Evolutionary conservation across 1,140 invertebrate species (phyloP).

Genomic region (Drosophila littoralis): DNA sequence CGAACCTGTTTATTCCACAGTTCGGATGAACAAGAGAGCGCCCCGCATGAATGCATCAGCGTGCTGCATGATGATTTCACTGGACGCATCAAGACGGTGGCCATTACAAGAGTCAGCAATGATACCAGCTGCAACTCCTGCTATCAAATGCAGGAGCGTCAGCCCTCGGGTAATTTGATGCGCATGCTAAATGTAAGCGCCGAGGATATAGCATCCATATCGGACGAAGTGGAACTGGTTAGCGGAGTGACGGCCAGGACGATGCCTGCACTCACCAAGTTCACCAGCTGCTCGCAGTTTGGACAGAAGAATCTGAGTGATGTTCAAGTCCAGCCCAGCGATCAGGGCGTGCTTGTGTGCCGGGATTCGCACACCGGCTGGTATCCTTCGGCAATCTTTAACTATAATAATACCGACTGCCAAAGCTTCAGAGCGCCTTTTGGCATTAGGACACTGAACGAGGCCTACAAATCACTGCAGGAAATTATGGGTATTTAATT

Average conservation of each 20-base stretch:
- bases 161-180: slow-evolving; percentile 60
- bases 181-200: slow-evolving; percentile 63
- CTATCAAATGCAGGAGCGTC: slow-evolving; percentile 67
- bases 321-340: slow-evolving; percentile 44
- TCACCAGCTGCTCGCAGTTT: slow-evolving; percentile 76
- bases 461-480: slow-evolving; percentile 63
- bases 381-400: slow-evolving; percentile 73
- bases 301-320: slow-evolving; percentile 54
- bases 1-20: slow-evolving; percentile 2
- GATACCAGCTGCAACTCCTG: slow-evolving; percentile 54
- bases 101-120: slow-evolving; percentile 35
- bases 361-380: slow-evolving; percentile 64
- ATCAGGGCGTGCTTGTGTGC: slow-evolving; percentile 81
- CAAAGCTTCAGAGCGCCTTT: slow-evolving; percentile 71
- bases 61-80: slow-evolving; percentile 71
- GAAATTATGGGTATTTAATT: slow-evolving; percentile 60
- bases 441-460: slow-evolving; percentile 58
- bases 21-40: slow-evolving; percentile 6
- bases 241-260: slow-evolving; percentile 34
- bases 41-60: slow-evolving; percentile 64
- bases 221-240: slow-evolving; percentile 69
- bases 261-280: slow-evolving; percentile 60
- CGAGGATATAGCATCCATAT: slow-evolving; percentile 76
- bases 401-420: slow-evolving; percentile 76
- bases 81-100: slow-evolving; percentile 72